These are phyloP conservation scores for Siniperca undulata DNA, from an alignment of 2,797 vertebrate species.

Conservation along the genomic window DNA sequence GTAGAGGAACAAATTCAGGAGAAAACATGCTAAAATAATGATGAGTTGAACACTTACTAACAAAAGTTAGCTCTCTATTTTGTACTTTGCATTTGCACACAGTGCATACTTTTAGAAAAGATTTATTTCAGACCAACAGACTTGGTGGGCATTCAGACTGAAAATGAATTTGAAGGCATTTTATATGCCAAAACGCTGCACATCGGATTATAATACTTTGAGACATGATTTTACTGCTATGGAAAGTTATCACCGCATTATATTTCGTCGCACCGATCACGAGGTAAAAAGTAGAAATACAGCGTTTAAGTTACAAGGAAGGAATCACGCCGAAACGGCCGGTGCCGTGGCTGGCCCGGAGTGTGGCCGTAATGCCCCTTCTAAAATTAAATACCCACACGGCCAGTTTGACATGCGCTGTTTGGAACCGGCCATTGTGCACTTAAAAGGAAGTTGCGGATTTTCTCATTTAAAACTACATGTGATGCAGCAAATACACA, in stretches of 20 bases:
- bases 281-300: neutral
- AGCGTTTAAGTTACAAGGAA: neutral
- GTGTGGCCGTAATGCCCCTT: no score
- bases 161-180: slow-evolving; percentile 4
- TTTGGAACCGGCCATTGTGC: no score
- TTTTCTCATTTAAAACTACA: no score
- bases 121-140: slow-evolving; percentile 1
- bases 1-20: neutral
- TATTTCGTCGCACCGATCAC: neutral
- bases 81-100: neutral
- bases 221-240: neutral
- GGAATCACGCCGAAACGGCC: no score
- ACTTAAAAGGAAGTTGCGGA: no score
- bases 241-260: neutral
- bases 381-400: no score
- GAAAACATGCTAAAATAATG: slow-evolving; percentile 24
- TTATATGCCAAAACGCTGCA: neutral
- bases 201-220: neutral
- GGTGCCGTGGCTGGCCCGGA: no score
- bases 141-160: neutral
- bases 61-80: neutral
- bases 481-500: no score
- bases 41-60: neutral
- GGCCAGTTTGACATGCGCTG: no score
- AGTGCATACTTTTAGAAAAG: neutral